Conservation (phyloP, 2,888 invertebrate species). For the Cetonia aurata region DNA sequence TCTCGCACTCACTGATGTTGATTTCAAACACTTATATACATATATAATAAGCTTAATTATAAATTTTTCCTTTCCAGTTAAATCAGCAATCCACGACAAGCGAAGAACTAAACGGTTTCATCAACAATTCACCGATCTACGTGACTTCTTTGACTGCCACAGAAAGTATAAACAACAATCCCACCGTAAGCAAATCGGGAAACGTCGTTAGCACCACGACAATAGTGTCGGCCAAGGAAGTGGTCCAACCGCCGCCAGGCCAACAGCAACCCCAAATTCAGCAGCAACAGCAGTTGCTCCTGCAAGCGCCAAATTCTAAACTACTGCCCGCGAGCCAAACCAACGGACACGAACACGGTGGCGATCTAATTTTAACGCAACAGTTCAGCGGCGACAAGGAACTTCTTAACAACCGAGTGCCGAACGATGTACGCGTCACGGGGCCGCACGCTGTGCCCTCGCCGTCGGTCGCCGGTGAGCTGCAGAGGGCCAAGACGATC, state of each 20-base stretch:
- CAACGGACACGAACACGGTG: conserved; percentile 55
- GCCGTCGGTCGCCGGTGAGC: conserved; percentile 39
- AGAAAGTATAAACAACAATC: conserved; percentile 69
- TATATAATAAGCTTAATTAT: not conserved
- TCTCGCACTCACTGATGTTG: too few relatives aligned
- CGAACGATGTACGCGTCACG: conserved; percentile 60
- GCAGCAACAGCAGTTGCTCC: conserved; percentile 42
- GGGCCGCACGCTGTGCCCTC: conserved; percentile 41
- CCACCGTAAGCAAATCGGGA: conserved; percentile 65
- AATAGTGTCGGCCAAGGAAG: conserved; percentile 61
- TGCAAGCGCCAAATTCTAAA: conserved; percentile 49
- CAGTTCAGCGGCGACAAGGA: conserved; percentile 53
- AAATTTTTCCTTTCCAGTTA: conserved; percentile 66
- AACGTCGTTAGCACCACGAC: conserved; percentile 63
- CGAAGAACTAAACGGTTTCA: conserved; percentile 84
- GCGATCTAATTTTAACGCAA: conserved; percentile 58
- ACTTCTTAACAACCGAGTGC: conserved; percentile 54
- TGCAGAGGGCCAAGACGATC: conserved; percentile 47
- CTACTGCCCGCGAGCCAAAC: conserved; percentile 55
- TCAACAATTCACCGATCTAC: conserved; percentile 86
- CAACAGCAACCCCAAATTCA: conserved; percentile 13
- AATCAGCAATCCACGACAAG: conserved; percentile 71
- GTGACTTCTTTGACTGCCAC: conserved; percentile 79
- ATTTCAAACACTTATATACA: too few relatives aligned
- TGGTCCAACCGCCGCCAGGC: conserved; percentile 51